Conservation (phyloP, 2,797 vertebrate genomes). For the Sparidentex hasta region DNA sequence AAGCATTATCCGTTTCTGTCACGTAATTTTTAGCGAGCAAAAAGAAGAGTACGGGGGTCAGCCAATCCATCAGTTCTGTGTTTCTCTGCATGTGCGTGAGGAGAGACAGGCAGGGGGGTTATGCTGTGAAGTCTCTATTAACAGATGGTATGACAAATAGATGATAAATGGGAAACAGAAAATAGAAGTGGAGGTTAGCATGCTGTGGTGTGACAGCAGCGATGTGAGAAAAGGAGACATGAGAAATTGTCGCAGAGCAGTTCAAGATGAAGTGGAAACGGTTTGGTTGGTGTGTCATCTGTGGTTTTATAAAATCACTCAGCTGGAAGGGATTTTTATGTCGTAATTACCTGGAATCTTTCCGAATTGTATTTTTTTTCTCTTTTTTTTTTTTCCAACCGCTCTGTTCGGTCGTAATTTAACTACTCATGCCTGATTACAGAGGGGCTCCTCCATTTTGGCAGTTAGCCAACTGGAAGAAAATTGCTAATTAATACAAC, state of each 20-base stretch:
- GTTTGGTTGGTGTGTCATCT: conserved; percentile 30
- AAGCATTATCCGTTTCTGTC: conserved; percentile 59
- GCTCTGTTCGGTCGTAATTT: conserved; percentile 23
- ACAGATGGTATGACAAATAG: conserved; percentile 73
- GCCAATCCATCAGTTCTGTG: conserved; percentile 48
- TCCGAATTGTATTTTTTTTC: conserved; percentile 30
- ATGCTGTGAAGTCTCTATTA: conserved; percentile 61
- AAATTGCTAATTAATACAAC: conserved; percentile 47
- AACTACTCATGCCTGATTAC: conserved; percentile 47
- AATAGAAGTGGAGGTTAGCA: conserved; percentile 42
- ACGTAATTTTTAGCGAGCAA: conserved; percentile 34
- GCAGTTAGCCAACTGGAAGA: conserved; percentile 33
- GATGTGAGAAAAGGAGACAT: conserved; percentile 27
- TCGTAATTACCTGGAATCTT: conserved; percentile 49
- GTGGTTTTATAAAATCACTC: conserved; percentile 29
- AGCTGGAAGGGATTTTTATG: conserved; percentile 28
- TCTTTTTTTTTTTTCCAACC: background rate
- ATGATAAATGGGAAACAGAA: conserved; percentile 61
- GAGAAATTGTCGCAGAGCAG: background rate
- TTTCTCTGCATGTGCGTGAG: conserved; percentile 35
- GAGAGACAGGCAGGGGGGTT: conserved; percentile 52
- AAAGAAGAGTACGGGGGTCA: conserved; percentile 53
- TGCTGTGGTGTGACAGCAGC: conserved; percentile 5
- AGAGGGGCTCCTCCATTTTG: conserved; percentile 43
- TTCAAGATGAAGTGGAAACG: conserved; percentile 6